Evolutionary conservation across 2,888 invertebrate species (phyloP).

Genomic region (Ochlodes sylvanus): DNA sequence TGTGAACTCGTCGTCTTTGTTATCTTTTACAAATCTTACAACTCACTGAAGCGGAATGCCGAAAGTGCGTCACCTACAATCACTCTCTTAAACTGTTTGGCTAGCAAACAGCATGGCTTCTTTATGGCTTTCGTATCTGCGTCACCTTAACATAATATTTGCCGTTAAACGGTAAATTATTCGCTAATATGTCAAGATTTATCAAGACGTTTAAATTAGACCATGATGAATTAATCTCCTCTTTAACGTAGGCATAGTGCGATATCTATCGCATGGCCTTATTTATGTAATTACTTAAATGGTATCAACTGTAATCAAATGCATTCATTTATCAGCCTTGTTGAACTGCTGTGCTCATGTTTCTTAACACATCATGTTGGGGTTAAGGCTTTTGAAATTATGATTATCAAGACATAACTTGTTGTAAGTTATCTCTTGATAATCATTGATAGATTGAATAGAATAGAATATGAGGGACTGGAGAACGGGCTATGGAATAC

Average conservation of each 20-base stretch:
- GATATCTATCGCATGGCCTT: conserved; percentile 51
- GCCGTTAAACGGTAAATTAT: conserved; percentile 64
- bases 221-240: conserved; percentile 58
- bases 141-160: conserved; percentile 62
- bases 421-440: too few relatives aligned
- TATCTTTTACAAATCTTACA: conserved; percentile 14
- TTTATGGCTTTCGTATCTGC: conserved; percentile 56
- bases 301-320: too few relatives aligned
- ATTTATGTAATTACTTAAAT: conserved; percentile 43
- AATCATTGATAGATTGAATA: too few relatives aligned
- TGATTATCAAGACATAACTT: too few relatives aligned
- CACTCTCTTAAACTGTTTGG: conserved; percentile 49
- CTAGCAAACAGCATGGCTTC: conserved; percentile 51
- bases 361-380: too few relatives aligned
- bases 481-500: too few relatives aligned
- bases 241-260: conserved; percentile 49
- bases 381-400: too few relatives aligned
- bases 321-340: too few relatives aligned
- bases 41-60: not conserved
- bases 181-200: conserved; percentile 73
- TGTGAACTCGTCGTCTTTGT: conserved; percentile 4
- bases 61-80: conserved; percentile 29
- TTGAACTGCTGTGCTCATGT: too few relatives aligned
- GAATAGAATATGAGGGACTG: too few relatives aligned
- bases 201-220: conserved; percentile 68